A percentile compares a stretch with the other conserved stretches of the same genome.
These are phyloP conservation scores for Catamblyrhynchus diadema DNA, from an alignment of 2,797 vertebrate species.

Conservation along the genomic window DNA sequence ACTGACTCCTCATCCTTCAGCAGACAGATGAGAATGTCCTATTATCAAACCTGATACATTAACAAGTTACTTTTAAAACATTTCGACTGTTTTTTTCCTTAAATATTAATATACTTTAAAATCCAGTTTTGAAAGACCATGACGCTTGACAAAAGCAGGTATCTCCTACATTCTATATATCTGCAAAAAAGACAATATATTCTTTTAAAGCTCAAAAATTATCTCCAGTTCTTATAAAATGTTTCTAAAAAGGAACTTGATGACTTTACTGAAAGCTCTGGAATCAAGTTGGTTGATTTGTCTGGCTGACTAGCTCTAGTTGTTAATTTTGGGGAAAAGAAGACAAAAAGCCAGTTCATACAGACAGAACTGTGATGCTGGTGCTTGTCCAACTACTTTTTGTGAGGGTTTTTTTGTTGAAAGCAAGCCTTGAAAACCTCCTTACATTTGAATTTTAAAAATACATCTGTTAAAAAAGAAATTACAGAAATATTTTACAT, in stretches of 20 bases:
- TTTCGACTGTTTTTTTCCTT: not conserved
- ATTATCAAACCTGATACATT: not conserved
- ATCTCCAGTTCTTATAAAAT: constrained; percentile 5
- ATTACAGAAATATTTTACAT: not conserved
- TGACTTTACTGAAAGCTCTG: constrained; percentile 25
- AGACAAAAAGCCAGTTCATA: constrained; percentile 58
- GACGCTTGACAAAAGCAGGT: not conserved
- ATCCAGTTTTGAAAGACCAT: not conserved
- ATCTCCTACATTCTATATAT: not conserved
- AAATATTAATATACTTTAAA: not conserved
- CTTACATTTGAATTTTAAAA: constrained; percentile 54
- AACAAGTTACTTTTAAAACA: not conserved
- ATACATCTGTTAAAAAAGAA: constrained; percentile 39
- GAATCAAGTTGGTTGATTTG: constrained; percentile 29
- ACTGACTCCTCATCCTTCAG: not conserved
- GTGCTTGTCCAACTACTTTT: constrained; percentile 32
- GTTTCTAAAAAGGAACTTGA: constrained; percentile 41
- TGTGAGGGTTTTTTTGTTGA: not conserved
- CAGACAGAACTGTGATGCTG: constrained; percentile 37
- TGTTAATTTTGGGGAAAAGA: constrained; percentile 42
- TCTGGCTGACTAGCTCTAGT: constrained; percentile 32
- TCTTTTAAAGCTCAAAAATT: not conserved
- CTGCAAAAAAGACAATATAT: not conserved
- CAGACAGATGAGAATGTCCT: not conserved
- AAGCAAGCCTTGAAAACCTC: constrained; percentile 16